Percentiles rank a stretch among this genome's conserved stretches.
phyloP scores from a whole-genome alignment of 2,888 invertebrate genomes.

The Calliscelio sp. region DNA sequence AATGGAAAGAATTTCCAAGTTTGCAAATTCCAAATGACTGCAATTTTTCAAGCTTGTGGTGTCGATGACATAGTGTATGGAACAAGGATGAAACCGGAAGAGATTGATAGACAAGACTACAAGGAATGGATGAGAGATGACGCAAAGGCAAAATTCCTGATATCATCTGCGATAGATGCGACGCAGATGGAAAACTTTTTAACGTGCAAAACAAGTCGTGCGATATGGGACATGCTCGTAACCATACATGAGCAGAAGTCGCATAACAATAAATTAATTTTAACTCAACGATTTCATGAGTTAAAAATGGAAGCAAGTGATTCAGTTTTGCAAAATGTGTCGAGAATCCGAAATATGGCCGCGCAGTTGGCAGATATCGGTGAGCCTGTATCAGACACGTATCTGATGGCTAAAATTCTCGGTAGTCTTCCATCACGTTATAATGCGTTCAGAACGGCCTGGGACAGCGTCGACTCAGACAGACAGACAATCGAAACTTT shows the following conservation, averaged over 20 bases:
- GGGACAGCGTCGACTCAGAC: conserved; percentile 36
- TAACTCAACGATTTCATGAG: conserved; percentile 58
- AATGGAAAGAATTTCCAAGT: conserved; percentile 60
- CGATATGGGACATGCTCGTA: conserved; percentile 70
- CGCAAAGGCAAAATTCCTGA: conserved; percentile 69
- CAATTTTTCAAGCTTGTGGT: conserved; percentile 47
- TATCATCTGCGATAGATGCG: conserved; percentile 68
- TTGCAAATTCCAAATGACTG: conserved; percentile 61
- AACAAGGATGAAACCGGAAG: conserved; percentile 16
- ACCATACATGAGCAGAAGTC: conserved; percentile 58
- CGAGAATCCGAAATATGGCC: conserved; percentile 60
- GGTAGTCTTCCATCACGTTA: conserved; percentile 14
- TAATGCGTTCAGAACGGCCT: conserved; percentile 35
- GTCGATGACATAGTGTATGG: conserved; percentile 56
- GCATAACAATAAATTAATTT: conserved; percentile 38
- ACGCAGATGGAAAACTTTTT: conserved; percentile 64
- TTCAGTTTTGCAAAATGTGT: conserved; percentile 38
- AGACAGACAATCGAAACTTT: conserved; percentile 20
- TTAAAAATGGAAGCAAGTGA: conserved; percentile 58
- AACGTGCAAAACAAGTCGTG: conserved; percentile 52
- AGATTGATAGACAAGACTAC: background rate
- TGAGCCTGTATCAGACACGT: conserved; percentile 49
- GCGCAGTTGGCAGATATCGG: conserved; percentile 57
- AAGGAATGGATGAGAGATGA: conserved; percentile 70
- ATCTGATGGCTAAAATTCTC: conserved; percentile 55